Evolutionary conservation across 2,888 invertebrate genomes (phyloP), one percentile per base, ranked within the genome.

Genomic region (Lamproptera curius): DNA sequence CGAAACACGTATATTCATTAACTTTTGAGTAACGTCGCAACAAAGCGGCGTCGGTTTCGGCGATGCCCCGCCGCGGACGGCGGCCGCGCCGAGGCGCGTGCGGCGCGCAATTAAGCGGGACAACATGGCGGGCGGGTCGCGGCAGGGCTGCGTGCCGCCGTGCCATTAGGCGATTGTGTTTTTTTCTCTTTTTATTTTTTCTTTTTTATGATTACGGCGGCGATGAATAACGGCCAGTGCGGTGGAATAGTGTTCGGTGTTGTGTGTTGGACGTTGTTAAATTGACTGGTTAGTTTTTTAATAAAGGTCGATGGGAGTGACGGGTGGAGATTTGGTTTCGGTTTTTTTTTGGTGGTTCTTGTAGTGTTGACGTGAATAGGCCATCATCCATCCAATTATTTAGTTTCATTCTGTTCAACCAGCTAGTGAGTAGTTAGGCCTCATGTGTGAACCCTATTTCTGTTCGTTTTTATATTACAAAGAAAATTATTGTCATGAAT

Each of bases 71-170:
- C 40, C 16, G 43, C 42, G 46, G 51, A 50, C 51, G 46, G 50
- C 47, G 47, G 42, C 47, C 44, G 46, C 51, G 49, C 42, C 44
- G 51, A 49, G 51, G 54, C 51, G 54, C 54, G 54, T 51, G 54
- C 54, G 51, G 39, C 44, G 46, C 54, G 46, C 51, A 51, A 50
- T 51, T 51, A 50, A 51, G 54, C 49, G 49, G 43, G 48, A 13
- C 48, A 48, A 48, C 34, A 48, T 48, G 48, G 45, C 50, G 20
- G 45, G 38, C 50, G 44, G 23, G 43, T 39, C 49, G 44, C 40
- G 31, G 10, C 44, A 44, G 45, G 41, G 41, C 41, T 45, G 48
- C 42, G 42, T 42, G 42, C 23, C 34, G 38, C 23, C 31, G n/a
- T 42, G 46, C 37, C 37, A 42, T 47, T 41, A 47, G 42, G 37